Base-by-base conservation (phyloP, 2,888 invertebrate genomes). In the Alloscopus bannaensis region DNA sequence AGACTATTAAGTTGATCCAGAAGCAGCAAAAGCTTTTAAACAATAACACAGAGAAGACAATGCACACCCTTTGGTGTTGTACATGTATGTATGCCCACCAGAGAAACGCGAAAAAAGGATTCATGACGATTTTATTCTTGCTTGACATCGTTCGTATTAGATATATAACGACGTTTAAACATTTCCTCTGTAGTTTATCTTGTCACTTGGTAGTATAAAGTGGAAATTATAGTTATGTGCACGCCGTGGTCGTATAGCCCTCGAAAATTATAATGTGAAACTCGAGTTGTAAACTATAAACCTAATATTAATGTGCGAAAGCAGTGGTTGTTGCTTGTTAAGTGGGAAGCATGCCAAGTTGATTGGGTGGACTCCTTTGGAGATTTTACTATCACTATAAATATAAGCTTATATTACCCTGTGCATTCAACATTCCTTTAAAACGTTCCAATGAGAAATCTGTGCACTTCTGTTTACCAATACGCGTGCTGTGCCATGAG, bases 291-390 rank as follows among this genome's bases (percentile, higher is more conserved):
- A 66, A 59, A 70, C 50, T 59, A 52, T 45, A 26, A 45, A 55
- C 29, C 60, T 59, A 65, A 68, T 60, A 76, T 40, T 71, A 64
- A 64, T 57, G 55, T 70, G 57, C 64, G 22, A 78, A 71, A 70
- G 47, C 70, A 71, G 78, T 71, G 78, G 78, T 78, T 70, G 69
- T 78, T 64, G 62, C 42, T 62, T 60, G 65, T 65, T 71, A 60
- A 79, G 65, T 79, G 78, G 78, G 78, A 79, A 71, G 50, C 50
- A 60, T 79, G 78, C 78, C 78, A 79, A 79, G 45, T 72, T 60
- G n/a, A 79, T 79, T 66, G 66, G 28, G 62, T 55, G 52, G 29
- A 76, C 59, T 69, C 60, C 65, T 69, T 29, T 52, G 24, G 60
- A 13, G 64, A n/a, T n/a, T n/a, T n/a, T n/a, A 42, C 16, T 64